A percentile compares a stretch with the other conserved stretches of the same genome.
Conservation (phyloP, 2,797 vertebrate genomes). For the Anolis apletophallus region DNA sequence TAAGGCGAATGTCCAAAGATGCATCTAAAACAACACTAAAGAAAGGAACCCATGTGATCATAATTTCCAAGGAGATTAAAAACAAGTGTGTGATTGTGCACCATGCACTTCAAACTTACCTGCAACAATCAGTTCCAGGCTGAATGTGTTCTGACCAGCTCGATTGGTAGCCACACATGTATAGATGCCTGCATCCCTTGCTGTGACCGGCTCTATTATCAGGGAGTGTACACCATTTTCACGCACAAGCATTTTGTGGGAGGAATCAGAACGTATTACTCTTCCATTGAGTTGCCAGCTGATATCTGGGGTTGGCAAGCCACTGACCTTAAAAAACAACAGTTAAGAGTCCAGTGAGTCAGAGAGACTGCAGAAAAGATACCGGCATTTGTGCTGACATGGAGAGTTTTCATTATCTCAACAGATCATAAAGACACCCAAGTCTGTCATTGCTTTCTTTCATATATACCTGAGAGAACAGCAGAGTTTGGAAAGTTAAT, state of each 20-base stretch:
- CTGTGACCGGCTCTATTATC: conserved; percentile 94
- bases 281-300: conserved; percentile 95
- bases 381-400: conserved; percentile 19
- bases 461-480: neutral
- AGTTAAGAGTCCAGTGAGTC: conserved; percentile 17
- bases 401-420: conserved; percentile 24
- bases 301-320: conserved; percentile 94
- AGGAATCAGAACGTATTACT: conserved; percentile 90
- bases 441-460: neutral
- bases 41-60: neutral
- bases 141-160: conserved; percentile 97
- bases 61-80: neutral
- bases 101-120: conserved; percentile 76
- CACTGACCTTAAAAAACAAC: conserved; percentile 87
- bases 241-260: conserved; percentile 97
- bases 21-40: neutral
- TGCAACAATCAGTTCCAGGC: conserved; percentile 95
- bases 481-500: neutral
- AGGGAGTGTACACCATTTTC: conserved; percentile 97
- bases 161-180: conserved; percentile 95
- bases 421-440: conserved; percentile 30
- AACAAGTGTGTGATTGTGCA: neutral
- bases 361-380: neutral
- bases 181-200: conserved; percentile 94
- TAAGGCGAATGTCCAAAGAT: neutral